Conservation (phyloP, 2,888 invertebrate genomes). For the Cerastoderma edule region DNA sequence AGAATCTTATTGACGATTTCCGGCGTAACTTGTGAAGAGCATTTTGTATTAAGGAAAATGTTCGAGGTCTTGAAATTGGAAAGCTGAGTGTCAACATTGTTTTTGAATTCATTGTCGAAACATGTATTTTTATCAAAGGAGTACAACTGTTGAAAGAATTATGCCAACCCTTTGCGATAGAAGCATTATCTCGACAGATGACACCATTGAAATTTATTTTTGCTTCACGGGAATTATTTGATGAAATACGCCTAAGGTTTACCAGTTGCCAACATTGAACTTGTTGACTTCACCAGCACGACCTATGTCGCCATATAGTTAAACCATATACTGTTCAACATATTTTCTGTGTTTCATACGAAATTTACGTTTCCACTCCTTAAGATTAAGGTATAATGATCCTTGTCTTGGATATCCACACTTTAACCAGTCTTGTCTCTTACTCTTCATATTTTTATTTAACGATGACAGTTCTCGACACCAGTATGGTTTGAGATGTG, state of each 20-base stretch:
- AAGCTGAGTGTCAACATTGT: neutral
- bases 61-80: neutral
- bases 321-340: neutral
- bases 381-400: neutral
- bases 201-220: conserved; percentile 16
- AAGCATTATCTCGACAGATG: conserved; percentile 3
- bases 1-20: neutral
- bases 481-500: conserved; percentile 23
- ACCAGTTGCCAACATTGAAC: conserved; percentile 8
- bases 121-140: neutral
- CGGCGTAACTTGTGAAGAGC: neutral
- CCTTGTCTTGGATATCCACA: neutral
- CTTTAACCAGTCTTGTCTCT: neutral
- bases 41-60: neutral
- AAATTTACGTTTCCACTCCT: conserved; percentile 13
- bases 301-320: conserved; percentile 5
- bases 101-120: conserved; percentile 8
- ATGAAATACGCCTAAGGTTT: neutral
- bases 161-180: conserved; percentile 13
- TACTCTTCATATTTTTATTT: conserved; percentile 5
- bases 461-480: neutral
- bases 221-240: neutral
- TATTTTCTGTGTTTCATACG: neutral
- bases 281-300: neutral
- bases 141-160: conserved; percentile 18